Conservation (phyloP, 2,113 vertebrate species). For the Alexandromys fortis region DNA sequence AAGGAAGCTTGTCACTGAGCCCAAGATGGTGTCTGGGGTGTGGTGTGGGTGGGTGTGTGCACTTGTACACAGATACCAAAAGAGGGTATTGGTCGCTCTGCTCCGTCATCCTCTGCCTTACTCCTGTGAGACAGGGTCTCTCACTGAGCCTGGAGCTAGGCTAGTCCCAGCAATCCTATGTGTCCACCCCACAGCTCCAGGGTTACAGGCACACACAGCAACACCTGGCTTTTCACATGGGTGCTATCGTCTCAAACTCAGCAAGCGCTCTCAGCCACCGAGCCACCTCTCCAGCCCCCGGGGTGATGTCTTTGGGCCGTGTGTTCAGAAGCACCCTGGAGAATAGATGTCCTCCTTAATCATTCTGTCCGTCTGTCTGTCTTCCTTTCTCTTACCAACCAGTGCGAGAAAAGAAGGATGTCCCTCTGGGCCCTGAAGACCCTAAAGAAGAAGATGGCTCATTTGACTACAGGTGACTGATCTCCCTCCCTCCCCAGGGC, state of each 20-base stretch:
- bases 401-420: conserved; percentile 96
- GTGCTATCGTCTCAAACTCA: neutral
- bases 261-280: neutral
- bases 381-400: conserved; percentile 56
- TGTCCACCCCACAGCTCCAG: neutral
- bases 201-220: neutral
- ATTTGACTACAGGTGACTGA: conserved; percentile 95
- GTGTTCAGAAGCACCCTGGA: neutral
- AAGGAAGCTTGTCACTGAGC: neutral
- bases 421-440: conserved; percentile 93
- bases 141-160: neutral
- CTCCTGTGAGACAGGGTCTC: neutral
- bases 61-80: neutral
- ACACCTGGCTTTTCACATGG: neutral
- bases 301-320: neutral
- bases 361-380: neutral
- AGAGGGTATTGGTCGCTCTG: neutral
- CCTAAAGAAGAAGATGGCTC: conserved; percentile 97
- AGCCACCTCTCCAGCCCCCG: neutral
- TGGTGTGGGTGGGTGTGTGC: neutral
- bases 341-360: neutral
- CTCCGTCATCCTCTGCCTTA: neutral
- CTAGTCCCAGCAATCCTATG: neutral
- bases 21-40: neutral
- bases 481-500: neutral